Evolutionary conservation across 2,113 vertebrate species (phyloP), one percentile per base, ranked within the genome.

Genomic region (Carollia perspicillata): DNA sequence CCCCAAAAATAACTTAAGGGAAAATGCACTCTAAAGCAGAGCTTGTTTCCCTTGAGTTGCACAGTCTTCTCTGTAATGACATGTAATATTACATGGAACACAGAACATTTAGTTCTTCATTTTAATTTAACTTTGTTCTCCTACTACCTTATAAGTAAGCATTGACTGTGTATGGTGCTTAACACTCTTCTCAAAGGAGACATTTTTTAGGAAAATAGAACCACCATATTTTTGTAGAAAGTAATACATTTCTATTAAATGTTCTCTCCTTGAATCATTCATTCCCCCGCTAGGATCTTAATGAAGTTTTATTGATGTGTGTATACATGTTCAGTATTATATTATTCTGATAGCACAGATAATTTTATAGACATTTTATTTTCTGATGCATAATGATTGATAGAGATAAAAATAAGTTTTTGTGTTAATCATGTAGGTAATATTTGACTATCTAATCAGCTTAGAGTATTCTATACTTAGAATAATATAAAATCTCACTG

Each of bases 241-340:
- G n/a, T 88, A 96, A 96, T 98, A 97, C 96, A 97, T 97, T 95
- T 94, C 90, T 95, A 97, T 96, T 97, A 97, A 97, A 96, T 96
- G 93, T 93, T 95, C 75, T 98, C 66, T 89, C 84, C 63, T 97
- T 98, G 69, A 96, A 51, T 95, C 97, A 78, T 71, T 17, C 7
- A 77, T 20, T n/a, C 18, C 97, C 68, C 68, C 47, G 30, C 5
- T 89, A 84, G 77, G 53, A 95, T 96, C 63, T 97, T 89, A 95
- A 66, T 47, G 87, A 26, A 81, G 66, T 44, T 20, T 75, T 66
- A 33, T 42, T 60, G 35, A 14, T 68, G 7, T 44, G 37, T 89
- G 7, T 26, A 14, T 72, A 18, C 22, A 20, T 44, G 18, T 47
- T 33, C 28, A 89, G 44, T 80, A 93, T 95, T 97, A 94, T 96